Percentiles rank a stretch among this genome's conserved stretches.
phyloP scores from a whole-genome alignment of 2,113 vertebrate genomes.

The Puma concolor region DNA sequence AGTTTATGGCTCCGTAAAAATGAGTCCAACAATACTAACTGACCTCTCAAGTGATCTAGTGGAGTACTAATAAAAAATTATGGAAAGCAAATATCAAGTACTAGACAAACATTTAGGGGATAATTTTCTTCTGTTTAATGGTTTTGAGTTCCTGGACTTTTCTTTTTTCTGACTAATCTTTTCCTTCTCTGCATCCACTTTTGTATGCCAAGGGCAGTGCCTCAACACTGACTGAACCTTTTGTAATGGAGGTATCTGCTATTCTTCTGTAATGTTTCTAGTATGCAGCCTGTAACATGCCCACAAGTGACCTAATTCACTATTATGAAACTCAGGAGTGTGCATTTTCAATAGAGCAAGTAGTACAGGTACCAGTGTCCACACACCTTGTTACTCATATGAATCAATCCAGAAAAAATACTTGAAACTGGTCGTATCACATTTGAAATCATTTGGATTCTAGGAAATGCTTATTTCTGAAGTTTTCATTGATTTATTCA shows the following conservation, averaged over 20 bases:
- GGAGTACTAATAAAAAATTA: constrained; percentile 50
- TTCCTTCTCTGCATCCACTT: background rate
- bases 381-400: background rate
- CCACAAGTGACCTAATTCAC: background rate
- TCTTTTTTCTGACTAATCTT: background rate
- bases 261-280: background rate
- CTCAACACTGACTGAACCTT: background rate
- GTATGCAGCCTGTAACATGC: background rate
- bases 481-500: background rate
- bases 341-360: background rate
- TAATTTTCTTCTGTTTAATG: constrained; percentile 49
- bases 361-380: background rate
- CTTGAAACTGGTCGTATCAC: background rate
- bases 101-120: constrained; percentile 19
- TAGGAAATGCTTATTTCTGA: background rate
- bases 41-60: constrained; percentile 25
- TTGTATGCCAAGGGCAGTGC: background rate
- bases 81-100: constrained; percentile 36
- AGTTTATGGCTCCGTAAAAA: constrained; percentile 44
- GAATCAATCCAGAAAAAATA: background rate
- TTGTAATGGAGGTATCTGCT: background rate
- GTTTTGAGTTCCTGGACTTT: constrained; percentile 15
- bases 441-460: background rate
- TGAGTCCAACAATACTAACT: background rate
- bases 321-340: background rate